Percentiles rank a stretch among this genome's conserved stretches.
These are phyloP conservation scores for Heterochromis multidens DNA, from an alignment of 2,113 vertebrate genomes.

Conservation along the genomic window DNA sequence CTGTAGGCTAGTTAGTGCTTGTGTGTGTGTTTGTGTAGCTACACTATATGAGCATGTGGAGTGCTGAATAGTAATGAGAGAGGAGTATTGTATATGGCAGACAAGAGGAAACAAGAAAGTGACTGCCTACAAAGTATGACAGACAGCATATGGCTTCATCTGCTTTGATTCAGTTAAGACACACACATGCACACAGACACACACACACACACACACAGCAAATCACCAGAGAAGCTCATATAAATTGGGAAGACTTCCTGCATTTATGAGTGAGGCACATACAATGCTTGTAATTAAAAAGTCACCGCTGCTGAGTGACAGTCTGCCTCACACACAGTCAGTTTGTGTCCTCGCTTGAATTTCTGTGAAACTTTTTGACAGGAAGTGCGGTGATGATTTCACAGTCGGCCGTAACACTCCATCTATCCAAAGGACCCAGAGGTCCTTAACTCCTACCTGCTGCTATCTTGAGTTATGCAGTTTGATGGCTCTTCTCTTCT, in stretches of 20 bases:
- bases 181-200: neutral
- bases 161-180: conserved; percentile 49
- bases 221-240: conserved; percentile 37
- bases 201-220: neutral
- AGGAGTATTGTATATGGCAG: conserved; percentile 35
- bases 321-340: neutral
- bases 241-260: conserved; percentile 42
- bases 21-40: conserved; percentile 37
- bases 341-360: conserved; percentile 22
- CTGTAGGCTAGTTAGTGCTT: conserved; percentile 43
- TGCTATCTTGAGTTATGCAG: conserved; percentile 51
- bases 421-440: conserved; percentile 58
- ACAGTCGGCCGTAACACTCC: conserved; percentile 43
- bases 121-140: conserved; percentile 39
- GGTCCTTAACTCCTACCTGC: conserved; percentile 73
- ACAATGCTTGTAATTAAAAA: conserved; percentile 57
- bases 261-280: conserved; percentile 31
- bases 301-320: conserved; percentile 35
- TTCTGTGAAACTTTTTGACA: conserved; percentile 59
- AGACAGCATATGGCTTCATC: conserved; percentile 70
- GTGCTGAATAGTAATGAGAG: conserved; percentile 47
- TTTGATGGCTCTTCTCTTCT: conserved; percentile 62
- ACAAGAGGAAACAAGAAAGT: conserved; percentile 59
- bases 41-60: conserved; percentile 27
- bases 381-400: conserved; percentile 49